Percentiles rank a stretch among this genome's conserved stretches.
Evolutionary conservation across 1,140 invertebrate genomes (phyloP).

Genomic region (Apis cerana): DNA sequence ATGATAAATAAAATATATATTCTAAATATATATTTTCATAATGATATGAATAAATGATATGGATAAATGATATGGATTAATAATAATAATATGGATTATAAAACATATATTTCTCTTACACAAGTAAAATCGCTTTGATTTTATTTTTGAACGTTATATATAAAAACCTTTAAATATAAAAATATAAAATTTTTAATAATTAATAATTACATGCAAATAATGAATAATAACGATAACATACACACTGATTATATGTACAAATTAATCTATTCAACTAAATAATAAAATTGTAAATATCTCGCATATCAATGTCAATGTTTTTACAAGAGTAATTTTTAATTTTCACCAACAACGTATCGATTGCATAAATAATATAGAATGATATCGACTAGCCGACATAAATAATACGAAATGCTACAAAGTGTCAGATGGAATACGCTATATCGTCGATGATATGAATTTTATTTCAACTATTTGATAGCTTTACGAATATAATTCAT

Average conservation of each 20-base stretch:
- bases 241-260: background rate
- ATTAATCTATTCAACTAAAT: background rate
- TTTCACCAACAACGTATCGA: background rate
- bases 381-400: conserved; percentile 14
- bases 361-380: conserved; percentile 26
- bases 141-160: no score
- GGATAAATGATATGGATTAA: no score
- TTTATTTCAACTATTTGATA: conserved; percentile 5
- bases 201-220: background rate
- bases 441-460: background rate
- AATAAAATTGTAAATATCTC: conserved; percentile 24
- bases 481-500: background rate
- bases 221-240: background rate
- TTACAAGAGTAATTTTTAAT: conserved; percentile 21
- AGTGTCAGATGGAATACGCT: background rate
- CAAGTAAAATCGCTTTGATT: no score
- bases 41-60: no score
- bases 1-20: no score
- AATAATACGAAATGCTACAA: conserved; percentile 12
- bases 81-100: no score
- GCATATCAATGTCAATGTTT: background rate
- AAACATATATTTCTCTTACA: no score
- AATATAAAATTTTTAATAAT: background rate
- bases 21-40: no score
- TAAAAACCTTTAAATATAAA: no score